Base-by-base conservation (phyloP, 2,888 invertebrate genomes). In the Drosophila gaucha region DNA sequence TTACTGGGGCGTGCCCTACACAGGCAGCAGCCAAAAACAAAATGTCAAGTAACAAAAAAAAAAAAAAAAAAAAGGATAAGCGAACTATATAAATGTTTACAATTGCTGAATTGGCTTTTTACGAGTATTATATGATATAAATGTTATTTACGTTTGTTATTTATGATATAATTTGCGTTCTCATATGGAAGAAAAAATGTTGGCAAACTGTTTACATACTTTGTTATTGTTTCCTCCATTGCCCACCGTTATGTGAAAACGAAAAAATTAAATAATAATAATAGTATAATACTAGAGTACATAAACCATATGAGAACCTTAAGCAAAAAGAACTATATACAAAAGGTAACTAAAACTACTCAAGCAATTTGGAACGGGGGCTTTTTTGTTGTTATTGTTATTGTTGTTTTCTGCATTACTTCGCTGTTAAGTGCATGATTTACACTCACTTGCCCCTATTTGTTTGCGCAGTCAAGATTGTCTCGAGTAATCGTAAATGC, bases 221-320 rank as follows among this genome's bases (percentile, higher is more conserved):
- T 36, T 65, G 51, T 68, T 73, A 51, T 74, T 52, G 65, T 65
- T 74, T 73, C 55, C 69, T 69, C 68, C 59, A 74, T 73, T 69
- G 69, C 74, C 72, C 74, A 74, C 74, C 72, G 72, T 73, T 63
- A 64, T 63, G 58, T 51, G 31, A 46, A 46, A 46, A 46, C 28
- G 30, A 6, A 44, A 60, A 47, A 59, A 28, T 14, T 18, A 28
- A 30, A 10, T 14, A 36, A 26, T 31, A 16, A 20, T 30, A 14
- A 36, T 4, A 6, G 6, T 18, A 56, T 14, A 41, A 24, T 24
- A 35, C 22, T 35, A 22, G 22, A 9, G 12, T 22, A 51, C 31
- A 47, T 12, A 49, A 69, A 56, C 31, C 28, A 33, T 20, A 60
- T n/a, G 28, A 28, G 50, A 46, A 67, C n/a, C 14, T 39, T 38